A percentile compares a stretch with the other conserved stretches of the same genome.
phyloP scores from a whole-genome alignment of 2,113 vertebrate genomes.

The Stictonetta naevosa region DNA sequence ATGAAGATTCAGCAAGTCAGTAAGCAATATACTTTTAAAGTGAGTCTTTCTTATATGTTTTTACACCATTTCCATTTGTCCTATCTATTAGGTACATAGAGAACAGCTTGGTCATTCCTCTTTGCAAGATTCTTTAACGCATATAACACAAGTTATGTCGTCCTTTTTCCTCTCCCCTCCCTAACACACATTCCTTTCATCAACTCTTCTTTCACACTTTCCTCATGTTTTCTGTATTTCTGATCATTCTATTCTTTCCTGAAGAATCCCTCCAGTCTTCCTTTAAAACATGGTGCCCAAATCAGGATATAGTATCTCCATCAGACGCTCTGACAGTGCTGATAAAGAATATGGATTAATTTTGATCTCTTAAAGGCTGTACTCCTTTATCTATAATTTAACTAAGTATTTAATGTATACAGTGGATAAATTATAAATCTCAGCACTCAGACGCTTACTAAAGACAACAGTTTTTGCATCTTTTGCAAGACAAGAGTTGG shows the following conservation, averaged over 20 bases:
- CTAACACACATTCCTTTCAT: no score
- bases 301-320: not conserved
- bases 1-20: not conserved
- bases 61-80: not conserved
- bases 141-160: not conserved
- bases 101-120: not conserved
- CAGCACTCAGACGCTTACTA: not conserved
- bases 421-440: not conserved
- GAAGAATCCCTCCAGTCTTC: not conserved
- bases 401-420: not conserved
- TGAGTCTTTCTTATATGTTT: not conserved
- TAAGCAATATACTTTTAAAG: not conserved
- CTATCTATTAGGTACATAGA: not conserved
- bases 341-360: not conserved
- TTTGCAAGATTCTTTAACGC: not conserved
- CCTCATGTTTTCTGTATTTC: not conserved
- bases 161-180: not conserved
- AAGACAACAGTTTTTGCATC: not conserved
- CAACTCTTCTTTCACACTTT: not conserved
- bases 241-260: not conserved
- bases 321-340: not conserved
- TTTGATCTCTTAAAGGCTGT: not conserved
- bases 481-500: not conserved
- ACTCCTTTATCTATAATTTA: not conserved
- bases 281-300: not conserved